A percentile compares a stretch with the other conserved stretches of the same genome.
These are phyloP conservation scores for Tychaedon coryphoeus DNA, from an alignment of 2,113 vertebrate genomes.

Conservation along the genomic window DNA sequence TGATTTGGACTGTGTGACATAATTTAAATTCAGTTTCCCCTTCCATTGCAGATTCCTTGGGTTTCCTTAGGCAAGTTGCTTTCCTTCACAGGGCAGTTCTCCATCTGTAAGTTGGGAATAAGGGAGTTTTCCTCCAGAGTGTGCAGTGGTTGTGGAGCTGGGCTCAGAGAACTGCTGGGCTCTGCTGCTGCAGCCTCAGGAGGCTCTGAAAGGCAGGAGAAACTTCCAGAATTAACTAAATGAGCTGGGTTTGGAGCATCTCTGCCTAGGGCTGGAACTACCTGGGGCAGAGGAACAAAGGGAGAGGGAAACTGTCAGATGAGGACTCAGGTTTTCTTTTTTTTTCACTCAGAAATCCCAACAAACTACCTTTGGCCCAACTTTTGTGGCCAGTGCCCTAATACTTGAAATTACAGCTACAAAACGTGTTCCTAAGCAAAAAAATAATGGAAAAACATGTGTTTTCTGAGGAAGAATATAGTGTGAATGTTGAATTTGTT, in stretches of 20 bases:
- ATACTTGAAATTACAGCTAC: fast-evolving
- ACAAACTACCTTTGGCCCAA: background rate
- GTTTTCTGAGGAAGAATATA: background rate
- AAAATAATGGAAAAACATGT: fast-evolving
- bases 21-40: background rate
- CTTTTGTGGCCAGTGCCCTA: background rate
- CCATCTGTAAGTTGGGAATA: background rate
- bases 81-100: background rate
- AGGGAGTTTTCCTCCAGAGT: fast-evolving
- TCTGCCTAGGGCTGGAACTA: background rate
- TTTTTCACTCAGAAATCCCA: background rate
- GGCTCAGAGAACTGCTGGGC: background rate
- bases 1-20: background rate
- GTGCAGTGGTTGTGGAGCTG: fast-evolving
- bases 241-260: background rate
- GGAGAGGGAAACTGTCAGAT: background rate
- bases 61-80: background rate
- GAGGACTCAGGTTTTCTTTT: background rate
- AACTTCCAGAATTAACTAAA: background rate
- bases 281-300: fast-evolving
- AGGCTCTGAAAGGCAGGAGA: background rate
- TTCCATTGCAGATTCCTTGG: background rate
- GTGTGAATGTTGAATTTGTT: background rate
- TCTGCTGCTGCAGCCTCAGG: background rate
- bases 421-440: background rate